phyloP scores from a whole-genome alignment of 1,140 invertebrate genomes.

The Lutraria rhynchaena region DNA sequence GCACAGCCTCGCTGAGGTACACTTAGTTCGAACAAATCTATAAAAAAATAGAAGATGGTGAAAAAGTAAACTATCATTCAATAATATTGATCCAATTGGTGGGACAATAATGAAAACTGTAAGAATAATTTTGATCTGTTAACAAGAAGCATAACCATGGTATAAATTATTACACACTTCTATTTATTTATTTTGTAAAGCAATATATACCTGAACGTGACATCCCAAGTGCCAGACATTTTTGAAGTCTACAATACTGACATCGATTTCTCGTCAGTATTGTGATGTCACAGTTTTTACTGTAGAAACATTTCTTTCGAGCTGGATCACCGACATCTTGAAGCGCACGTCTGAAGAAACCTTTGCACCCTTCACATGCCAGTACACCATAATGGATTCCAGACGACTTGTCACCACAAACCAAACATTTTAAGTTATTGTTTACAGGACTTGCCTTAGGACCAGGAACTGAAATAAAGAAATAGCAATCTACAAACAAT shows the following conservation, averaged over 20 bases:
- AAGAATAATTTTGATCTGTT: too few relatives aligned
- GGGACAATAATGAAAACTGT: too few relatives aligned
- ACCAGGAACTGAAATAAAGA: constrained; percentile 37
- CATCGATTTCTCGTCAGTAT: constrained; percentile 91
- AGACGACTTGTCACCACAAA: constrained; percentile 84
- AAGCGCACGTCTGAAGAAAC: constrained; percentile 80
- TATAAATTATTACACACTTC: too few relatives aligned
- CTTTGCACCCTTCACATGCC: constrained; percentile 84
- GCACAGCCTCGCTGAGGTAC: too few relatives aligned
- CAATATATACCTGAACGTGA: constrained; percentile 94
- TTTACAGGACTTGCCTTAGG: constrained; percentile 50
- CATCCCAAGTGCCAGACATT: constrained; percentile 99
- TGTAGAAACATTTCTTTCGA: constrained; percentile 80
- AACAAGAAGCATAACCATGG: too few relatives aligned
- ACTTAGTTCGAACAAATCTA: too few relatives aligned
- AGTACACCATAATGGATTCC: constrained; percentile 84
- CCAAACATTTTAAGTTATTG: constrained; percentile 81
- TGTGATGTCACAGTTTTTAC: constrained; percentile 81
- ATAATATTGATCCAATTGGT: too few relatives aligned
- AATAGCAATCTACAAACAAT: constrained; percentile 8
- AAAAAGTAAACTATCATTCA: too few relatives aligned
- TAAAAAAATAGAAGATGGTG: too few relatives aligned
- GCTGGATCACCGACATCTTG: constrained; percentile 81
- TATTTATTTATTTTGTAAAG: too few relatives aligned
- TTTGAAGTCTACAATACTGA: constrained; percentile 99